Conservation (phyloP, 2,113 vertebrate species). For the Cyphomyrus discorhynchus region DNA sequence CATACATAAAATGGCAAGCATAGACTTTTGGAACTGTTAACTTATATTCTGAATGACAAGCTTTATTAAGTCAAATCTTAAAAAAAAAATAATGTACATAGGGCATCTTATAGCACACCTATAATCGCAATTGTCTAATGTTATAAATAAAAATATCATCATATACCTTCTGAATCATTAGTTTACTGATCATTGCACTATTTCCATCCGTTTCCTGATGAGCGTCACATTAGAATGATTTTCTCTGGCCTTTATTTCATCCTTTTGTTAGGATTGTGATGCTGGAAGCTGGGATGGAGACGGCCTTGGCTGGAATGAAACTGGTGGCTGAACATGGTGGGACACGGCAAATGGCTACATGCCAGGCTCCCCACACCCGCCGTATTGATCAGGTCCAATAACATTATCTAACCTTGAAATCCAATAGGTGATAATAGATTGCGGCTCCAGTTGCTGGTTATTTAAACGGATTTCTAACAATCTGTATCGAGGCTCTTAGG, state of each 20-base stretch:
- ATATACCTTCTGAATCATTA: background rate
- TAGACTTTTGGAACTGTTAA: background rate
- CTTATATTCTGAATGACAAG: background rate
- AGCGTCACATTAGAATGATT: background rate
- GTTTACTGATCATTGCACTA: background rate
- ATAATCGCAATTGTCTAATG: background rate
- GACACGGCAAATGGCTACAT: conserved; percentile 38
- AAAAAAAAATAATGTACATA: background rate
- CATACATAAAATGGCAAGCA: background rate
- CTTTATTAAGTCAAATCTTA: background rate
- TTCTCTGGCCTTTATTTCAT: background rate
- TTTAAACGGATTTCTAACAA: conserved; percentile 58
- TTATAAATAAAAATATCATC: background rate
- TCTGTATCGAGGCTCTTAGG: conserved; percentile 50
- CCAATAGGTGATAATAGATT: conserved; percentile 56
- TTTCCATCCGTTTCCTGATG: background rate
- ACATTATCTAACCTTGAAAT: conserved; percentile 65
- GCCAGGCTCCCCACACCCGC: conserved; percentile 48
- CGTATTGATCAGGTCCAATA: conserved; percentile 62
- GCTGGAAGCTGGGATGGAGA: background rate
- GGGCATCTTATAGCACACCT: background rate
- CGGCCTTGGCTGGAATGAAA: background rate
- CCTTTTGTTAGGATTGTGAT: background rate
- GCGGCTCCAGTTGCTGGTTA: conserved; percentile 44
- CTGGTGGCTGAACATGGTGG: background rate